These are phyloP conservation scores for Gracilinanus agilis DNA, from an alignment of 2,113 vertebrate species.

Conservation along the genomic window DNA sequence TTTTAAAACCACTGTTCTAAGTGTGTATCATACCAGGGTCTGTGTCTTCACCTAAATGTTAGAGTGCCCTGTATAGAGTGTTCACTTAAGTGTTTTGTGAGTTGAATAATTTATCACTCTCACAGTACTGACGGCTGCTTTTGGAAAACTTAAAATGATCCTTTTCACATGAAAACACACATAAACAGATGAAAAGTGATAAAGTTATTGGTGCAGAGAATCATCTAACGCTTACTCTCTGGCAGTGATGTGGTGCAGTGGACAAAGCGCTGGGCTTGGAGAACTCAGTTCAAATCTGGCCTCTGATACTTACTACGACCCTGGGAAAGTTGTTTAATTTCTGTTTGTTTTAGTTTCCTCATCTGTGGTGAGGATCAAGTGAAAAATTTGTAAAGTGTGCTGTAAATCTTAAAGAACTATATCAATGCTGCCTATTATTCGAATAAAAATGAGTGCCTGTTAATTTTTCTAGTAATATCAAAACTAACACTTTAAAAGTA, in stretches of 20 bases:
- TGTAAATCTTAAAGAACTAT: neutral
- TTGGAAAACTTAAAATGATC: neutral
- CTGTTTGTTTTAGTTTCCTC: neutral
- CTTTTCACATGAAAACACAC: neutral
- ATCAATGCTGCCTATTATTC: neutral
- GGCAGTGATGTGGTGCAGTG: neutral
- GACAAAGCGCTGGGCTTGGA: neutral
- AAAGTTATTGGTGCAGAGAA: neutral
- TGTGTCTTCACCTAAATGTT: neutral
- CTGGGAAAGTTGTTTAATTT: neutral
- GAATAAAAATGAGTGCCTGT: neutral
- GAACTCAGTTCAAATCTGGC: neutral
- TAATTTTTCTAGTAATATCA: neutral
- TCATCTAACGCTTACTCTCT: neutral
- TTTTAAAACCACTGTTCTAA: neutral
- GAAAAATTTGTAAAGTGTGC: neutral
- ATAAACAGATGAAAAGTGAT: neutral
- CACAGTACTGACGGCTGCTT: neutral
- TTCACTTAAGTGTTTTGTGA: neutral
- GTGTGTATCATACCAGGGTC: neutral
- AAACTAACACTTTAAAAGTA: neutral
- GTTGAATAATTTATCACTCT: neutral
- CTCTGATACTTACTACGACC: neutral
- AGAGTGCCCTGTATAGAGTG: neutral
- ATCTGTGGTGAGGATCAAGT: neutral